These are phyloP conservation scores for Microchirus variegatus DNA, from an alignment of 2,797 vertebrate genomes.

Conservation along the genomic window DNA sequence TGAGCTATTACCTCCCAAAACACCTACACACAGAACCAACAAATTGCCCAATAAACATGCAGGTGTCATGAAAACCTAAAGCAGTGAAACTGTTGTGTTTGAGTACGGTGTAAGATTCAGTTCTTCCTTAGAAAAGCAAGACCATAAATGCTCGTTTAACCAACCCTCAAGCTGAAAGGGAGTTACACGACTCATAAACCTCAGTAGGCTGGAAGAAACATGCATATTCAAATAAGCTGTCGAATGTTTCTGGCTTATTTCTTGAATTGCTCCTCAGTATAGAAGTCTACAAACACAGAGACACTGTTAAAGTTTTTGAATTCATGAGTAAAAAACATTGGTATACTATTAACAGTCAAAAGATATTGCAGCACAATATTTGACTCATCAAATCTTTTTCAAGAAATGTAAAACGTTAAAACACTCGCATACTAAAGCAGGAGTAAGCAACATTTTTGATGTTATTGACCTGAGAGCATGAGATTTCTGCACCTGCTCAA, in stretches of 20 bases:
- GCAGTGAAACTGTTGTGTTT: background rate
- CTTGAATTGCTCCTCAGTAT: too few relatives aligned
- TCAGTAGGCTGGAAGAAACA: background rate
- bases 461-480: too few relatives aligned
- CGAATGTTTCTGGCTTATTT: conserved; percentile 3
- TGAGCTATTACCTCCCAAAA: conserved; percentile 65
- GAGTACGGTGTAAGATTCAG: conserved; percentile 1
- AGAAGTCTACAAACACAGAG: too few relatives aligned
- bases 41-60: conserved; percentile 42
- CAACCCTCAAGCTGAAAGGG: conserved; percentile 18
- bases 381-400: too few relatives aligned
- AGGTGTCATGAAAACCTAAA: conserved; percentile 3
- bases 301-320: too few relatives aligned
- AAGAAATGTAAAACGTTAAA: too few relatives aligned
- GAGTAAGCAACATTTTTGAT: too few relatives aligned
- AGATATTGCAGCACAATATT: too few relatives aligned
- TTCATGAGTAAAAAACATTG: too few relatives aligned
- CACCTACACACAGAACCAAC: conserved; percentile 18
- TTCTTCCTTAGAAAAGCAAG: conserved; percentile 9
- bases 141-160: conserved; percentile 12
- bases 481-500: too few relatives aligned
- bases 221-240: background rate
- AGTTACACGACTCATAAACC: conserved; percentile 24
- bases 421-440: too few relatives aligned
- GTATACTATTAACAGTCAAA: too few relatives aligned